Conservation (phyloP, 2,888 invertebrate genomes). For the Buathra laborator region DNA sequence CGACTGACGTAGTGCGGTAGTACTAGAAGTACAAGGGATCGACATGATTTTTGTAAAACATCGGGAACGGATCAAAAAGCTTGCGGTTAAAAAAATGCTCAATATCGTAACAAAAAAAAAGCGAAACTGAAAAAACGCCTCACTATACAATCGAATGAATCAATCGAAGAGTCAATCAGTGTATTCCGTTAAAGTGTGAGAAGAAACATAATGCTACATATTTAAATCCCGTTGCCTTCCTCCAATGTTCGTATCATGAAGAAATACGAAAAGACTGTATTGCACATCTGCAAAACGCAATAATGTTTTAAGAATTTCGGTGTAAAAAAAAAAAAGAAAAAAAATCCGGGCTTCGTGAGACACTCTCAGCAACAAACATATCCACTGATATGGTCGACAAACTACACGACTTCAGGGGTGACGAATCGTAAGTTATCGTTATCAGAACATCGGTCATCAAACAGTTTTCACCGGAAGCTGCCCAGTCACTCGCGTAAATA, state of each 20-base stretch:
- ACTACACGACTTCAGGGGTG: slow-evolving; percentile 56
- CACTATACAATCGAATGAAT: neutral
- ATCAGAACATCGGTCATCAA: slow-evolving; percentile 58
- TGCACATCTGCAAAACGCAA: slow-evolving; percentile 37
- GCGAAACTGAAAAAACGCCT: neutral
- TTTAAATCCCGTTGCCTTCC: slow-evolving; percentile 15
- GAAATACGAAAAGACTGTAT: slow-evolving; percentile 63
- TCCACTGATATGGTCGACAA: slow-evolving; percentile 63
- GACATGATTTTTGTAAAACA: neutral
- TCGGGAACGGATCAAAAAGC: neutral
- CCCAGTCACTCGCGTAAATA: slow-evolving; percentile 57
- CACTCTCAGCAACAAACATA: slow-evolving; percentile 65
- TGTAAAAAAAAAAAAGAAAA: neutral
- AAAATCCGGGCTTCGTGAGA: neutral
- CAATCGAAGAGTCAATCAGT: neutral
- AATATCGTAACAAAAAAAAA: neutral
- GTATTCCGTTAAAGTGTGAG: neutral
- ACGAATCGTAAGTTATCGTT: slow-evolving; percentile 60
- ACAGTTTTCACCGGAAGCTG: slow-evolving; percentile 54
- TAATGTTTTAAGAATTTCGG: neutral
- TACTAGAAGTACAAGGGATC: neutral
- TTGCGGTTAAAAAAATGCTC: neutral
- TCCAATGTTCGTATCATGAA: slow-evolving; percentile 60
- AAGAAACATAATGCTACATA: neutral
- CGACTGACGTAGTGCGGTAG: neutral